Conservation (phyloP, 2,113 vertebrate genomes). For the Boulengeromyrus knoepffleri region DNA sequence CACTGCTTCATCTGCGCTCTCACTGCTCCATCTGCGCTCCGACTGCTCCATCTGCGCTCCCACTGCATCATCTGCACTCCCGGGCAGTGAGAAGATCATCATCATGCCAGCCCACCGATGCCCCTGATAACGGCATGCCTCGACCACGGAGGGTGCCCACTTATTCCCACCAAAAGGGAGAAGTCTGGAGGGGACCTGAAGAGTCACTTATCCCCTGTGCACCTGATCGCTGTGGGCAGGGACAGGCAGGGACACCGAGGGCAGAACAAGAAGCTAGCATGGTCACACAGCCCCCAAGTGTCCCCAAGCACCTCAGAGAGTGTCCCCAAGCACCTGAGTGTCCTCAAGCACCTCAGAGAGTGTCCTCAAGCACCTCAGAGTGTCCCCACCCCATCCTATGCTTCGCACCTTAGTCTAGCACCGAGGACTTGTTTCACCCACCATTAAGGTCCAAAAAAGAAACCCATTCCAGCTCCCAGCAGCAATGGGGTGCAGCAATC, state of each 20-base stretch:
- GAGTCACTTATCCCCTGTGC: neutral
- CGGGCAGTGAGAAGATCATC: neutral
- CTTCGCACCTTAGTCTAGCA: neutral
- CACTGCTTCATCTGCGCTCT: too few species aligned
- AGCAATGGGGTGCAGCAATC: neutral
- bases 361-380: too few species aligned
- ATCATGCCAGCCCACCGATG: neutral
- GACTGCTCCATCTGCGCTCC: neutral
- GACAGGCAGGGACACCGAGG: neutral
- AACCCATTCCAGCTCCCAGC: neutral
- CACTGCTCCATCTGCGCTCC: too few species aligned
- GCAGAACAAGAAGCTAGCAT: neutral
- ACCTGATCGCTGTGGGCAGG: neutral
- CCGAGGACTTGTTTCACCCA: neutral
- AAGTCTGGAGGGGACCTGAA: neutral
- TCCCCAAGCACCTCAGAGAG: too few species aligned
- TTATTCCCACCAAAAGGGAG: neutral
- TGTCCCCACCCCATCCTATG: neutral
- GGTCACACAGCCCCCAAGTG: neutral
- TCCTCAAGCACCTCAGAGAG: too few species aligned
- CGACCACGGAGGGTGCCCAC: neutral
- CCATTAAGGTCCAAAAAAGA: neutral
- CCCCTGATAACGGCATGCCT: neutral
- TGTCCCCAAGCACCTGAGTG: too few species aligned
- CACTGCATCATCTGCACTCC: neutral